Conservation (phyloP, 1,140 invertebrate species). For the Cyclargus thomasi region DNA sequence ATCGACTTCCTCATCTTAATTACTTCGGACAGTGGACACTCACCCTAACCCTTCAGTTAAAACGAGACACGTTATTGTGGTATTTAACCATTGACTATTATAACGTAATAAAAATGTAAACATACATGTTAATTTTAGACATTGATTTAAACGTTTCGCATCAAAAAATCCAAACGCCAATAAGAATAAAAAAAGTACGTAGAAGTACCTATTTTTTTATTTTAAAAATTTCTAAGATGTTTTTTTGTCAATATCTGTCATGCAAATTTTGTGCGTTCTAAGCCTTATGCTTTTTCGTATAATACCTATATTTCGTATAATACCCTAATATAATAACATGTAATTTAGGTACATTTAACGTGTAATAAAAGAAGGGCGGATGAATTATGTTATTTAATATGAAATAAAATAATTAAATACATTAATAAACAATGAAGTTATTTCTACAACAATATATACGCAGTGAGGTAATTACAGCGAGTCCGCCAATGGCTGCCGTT, state of each 20-base stretch:
- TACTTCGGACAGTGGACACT: conserved; percentile 41
- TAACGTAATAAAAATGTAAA: not conserved
- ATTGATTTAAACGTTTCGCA: too few relatives aligned
- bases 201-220: too few relatives aligned
- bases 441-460: conserved; percentile 9
- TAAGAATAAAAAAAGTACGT: too few relatives aligned
- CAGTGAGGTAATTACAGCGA: conserved; percentile 18
- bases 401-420: conserved; percentile 1
- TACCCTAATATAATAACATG: too few relatives aligned
- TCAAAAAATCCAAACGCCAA: too few relatives aligned
- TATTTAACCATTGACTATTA: not conserved
- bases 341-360: too few relatives aligned
- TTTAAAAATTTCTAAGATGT: too few relatives aligned
- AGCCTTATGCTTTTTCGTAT: too few relatives aligned
- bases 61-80: conserved; percentile 5
- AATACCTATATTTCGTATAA: too few relatives aligned
- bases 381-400: not conserved
- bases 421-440: not conserved
- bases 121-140: not conserved
- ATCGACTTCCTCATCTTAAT: conserved; percentile 62
- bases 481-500: conserved; percentile 6
- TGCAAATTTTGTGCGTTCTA: too few relatives aligned
- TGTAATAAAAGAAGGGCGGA: not conserved
- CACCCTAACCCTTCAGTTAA: conserved; percentile 38
- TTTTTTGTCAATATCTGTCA: too few relatives aligned